These are phyloP conservation scores for Eupleurogrammus muticus DNA, from an alignment of 2,797 vertebrate species.

Conservation along the genomic window DNA sequence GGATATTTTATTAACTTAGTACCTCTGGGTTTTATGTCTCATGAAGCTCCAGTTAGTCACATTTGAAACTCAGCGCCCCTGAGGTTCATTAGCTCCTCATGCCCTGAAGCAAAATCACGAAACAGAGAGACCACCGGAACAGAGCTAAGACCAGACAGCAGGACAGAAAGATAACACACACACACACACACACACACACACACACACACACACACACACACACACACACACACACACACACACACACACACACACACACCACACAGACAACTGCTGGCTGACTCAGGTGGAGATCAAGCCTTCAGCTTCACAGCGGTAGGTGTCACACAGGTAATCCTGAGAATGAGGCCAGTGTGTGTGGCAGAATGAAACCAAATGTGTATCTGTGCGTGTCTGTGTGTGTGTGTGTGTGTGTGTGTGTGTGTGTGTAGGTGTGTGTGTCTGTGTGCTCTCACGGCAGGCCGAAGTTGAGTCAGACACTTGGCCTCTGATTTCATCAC, in stretches of 20 bases:
- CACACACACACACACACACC: background rate
- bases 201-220: slow-evolving; percentile 11
- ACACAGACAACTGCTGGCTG: background rate
- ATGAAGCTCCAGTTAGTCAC: slow-evolving; percentile 36
- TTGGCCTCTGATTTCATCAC: slow-evolving; percentile 86
- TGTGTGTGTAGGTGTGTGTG: slow-evolving; percentile 23
- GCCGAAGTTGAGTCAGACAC: slow-evolving; percentile 81
- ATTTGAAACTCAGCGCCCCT: slow-evolving; percentile 41
- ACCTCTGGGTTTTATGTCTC: slow-evolving; percentile 36
- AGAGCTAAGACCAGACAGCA: background rate
- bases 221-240: slow-evolving; percentile 12
- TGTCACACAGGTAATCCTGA: slow-evolving; percentile 44
- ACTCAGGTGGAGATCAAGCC: slow-evolving; percentile 23
- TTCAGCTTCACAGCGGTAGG: slow-evolving; percentile 39
- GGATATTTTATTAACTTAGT: slow-evolving; percentile 37
- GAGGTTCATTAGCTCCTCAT: slow-evolving; percentile 40
- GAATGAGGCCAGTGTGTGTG: slow-evolving; percentile 38
- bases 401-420: slow-evolving; percentile 21
- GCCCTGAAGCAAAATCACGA: slow-evolving; percentile 53
- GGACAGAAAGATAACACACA: too few relatives aligned
- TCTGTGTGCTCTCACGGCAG: slow-evolving; percentile 63
- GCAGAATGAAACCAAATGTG: slow-evolving; percentile 13
- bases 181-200: background rate
- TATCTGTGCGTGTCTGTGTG: slow-evolving; percentile 6
- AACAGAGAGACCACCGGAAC: slow-evolving; percentile 43